Evolutionary conservation across 2,797 vertebrate species (phyloP).

Genomic region (Esox lucius): DNA sequence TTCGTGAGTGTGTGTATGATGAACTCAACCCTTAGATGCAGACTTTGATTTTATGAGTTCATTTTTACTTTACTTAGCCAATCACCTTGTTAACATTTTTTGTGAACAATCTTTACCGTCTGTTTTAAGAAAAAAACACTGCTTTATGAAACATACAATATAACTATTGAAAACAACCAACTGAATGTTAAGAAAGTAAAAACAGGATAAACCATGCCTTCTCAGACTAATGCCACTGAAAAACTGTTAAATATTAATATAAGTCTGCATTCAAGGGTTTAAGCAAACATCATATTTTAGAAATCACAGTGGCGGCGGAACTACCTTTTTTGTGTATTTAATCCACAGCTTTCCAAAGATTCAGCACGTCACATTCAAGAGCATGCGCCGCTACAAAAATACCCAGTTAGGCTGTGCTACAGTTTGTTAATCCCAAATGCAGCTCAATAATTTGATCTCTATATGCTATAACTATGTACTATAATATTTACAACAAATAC

Average conservation of each 20-base stretch:
- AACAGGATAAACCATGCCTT: neutral
- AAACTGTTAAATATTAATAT: neutral
- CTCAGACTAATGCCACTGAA: neutral
- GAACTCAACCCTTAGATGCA: neutral
- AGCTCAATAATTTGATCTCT: too few relatives aligned
- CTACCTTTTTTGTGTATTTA: too few relatives aligned
- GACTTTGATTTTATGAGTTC: neutral
- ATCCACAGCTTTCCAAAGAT: too few relatives aligned
- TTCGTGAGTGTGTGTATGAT: neutral
- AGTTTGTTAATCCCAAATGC: too few relatives aligned
- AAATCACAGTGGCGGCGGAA: too few relatives aligned
- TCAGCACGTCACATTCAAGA: too few relatives aligned
- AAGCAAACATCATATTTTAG: neutral
- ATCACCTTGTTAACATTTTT: neutral
- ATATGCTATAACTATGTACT: too few relatives aligned
- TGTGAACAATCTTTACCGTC: neutral
- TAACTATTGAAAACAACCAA: neutral
- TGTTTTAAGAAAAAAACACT: neutral
- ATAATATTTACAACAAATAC: conserved; percentile 41
- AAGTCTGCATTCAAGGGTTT: neutral
- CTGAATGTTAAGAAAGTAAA: neutral
- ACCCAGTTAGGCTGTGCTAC: too few relatives aligned
- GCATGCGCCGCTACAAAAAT: too few relatives aligned
- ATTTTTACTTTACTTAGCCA: neutral
- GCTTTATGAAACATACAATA: neutral